Conservation (phyloP, 2,888 invertebrate species). For the Lithophane ornitopus region DNA sequence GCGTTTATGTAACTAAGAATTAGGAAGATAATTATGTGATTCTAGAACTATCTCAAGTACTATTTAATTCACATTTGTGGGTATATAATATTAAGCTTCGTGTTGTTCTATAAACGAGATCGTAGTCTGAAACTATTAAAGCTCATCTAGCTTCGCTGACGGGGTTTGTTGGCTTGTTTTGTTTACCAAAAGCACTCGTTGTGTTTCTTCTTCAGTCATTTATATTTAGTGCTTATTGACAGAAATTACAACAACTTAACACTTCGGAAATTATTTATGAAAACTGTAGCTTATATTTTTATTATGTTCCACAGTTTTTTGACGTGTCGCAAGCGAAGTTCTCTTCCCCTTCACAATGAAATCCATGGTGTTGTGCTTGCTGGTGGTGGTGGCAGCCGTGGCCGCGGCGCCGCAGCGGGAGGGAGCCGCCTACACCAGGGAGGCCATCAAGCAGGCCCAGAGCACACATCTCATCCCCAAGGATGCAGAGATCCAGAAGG, state of each 20-base stretch:
- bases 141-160: not conserved
- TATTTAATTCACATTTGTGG: slow-evolving; percentile 2
- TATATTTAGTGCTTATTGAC: not conserved
- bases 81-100: not conserved
- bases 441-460: slow-evolving; percentile 96
- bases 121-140: not conserved
- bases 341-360: slow-evolving; percentile 76
- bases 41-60: slow-evolving; percentile 48
- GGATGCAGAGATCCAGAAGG: slow-evolving; percentile 96
- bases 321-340: slow-evolving; percentile 52
- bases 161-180: not conserved
- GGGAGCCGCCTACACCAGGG: slow-evolving; percentile 95
- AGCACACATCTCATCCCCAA: slow-evolving; percentile 96
- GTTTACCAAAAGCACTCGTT: not conserved
- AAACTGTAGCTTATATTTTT: not conserved
- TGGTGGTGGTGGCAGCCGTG: slow-evolving; percentile 87
- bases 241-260: not conserved
- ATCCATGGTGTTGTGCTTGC: slow-evolving; percentile 81
- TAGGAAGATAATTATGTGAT: slow-evolving; percentile 56
- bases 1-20: slow-evolving; percentile 68
- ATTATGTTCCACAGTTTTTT: slow-evolving; percentile 46
- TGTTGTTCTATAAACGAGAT: not conserved
- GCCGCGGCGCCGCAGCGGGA: slow-evolving; percentile 93
- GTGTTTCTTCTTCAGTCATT: not conserved
- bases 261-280: not conserved